Percentiles rank a stretch among this genome's conserved stretches.
These are phyloP conservation scores for Athrips mouffetella DNA, from an alignment of 2,888 invertebrate species.

Conservation along the genomic window DNA sequence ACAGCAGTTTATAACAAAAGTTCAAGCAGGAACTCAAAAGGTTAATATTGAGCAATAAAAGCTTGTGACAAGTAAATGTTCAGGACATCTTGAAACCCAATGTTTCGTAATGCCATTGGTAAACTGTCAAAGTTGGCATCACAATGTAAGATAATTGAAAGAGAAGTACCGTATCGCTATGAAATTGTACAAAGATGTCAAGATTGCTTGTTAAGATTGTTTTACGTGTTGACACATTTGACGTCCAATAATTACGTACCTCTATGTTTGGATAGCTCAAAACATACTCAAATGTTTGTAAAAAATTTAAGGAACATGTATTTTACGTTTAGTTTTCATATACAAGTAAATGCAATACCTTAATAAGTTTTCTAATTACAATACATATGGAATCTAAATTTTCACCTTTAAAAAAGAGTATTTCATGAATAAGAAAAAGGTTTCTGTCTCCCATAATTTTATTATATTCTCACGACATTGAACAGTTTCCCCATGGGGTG, in stretches of 20 bases:
- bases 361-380: no score
- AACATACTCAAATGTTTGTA: no score
- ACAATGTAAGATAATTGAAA: neutral
- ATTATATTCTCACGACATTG: conserved; percentile 15
- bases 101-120: neutral
- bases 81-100: neutral
- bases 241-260: conserved; percentile 1
- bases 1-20: no score
- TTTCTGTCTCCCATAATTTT: conserved; percentile 7
- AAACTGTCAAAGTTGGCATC: neutral
- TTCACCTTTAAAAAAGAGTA: no score
- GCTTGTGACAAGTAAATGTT: neutral
- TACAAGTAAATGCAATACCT: no score
- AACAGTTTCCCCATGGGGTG: conserved; percentile 16
- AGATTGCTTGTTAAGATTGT: neutral
- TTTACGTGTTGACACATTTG: neutral
- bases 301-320: no score
- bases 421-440: neutral
- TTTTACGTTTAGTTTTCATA: no score
- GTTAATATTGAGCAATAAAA: neutral
- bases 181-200: neutral
- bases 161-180: neutral
- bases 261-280: no score
- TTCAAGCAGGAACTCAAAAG: no score
- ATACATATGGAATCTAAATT: no score